phyloP scores from a whole-genome alignment of 2,113 vertebrate species.

The Panthera leo region DNA sequence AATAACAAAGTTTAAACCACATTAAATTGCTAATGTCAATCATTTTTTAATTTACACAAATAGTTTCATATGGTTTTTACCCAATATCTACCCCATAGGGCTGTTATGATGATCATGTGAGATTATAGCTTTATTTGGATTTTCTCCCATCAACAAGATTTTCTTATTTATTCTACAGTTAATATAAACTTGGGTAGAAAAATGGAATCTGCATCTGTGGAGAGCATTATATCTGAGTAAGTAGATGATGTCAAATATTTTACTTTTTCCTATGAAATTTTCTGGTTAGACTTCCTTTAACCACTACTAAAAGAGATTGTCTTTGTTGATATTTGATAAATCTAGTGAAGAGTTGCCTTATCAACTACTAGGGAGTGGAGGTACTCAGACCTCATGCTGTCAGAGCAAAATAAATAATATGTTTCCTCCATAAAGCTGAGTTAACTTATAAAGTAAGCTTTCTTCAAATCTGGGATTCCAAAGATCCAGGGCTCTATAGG shows the following conservation, averaged over 20 bases:
- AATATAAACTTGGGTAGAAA: background rate
- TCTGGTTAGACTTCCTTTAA: slow-evolving; percentile 29
- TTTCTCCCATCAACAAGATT: slow-evolving; percentile 38
- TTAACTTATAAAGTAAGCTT: background rate
- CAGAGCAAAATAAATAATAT: slow-evolving; percentile 32
- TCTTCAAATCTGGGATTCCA: background rate
- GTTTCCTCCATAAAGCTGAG: background rate
- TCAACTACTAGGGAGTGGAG: background rate
- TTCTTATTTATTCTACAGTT: slow-evolving; percentile 12
- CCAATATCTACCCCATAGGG: background rate
- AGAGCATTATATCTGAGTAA: background rate
- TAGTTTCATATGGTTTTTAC: background rate
- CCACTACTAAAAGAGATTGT: background rate
- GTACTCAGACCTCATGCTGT: background rate
- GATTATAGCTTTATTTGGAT: slow-evolving; percentile 36
- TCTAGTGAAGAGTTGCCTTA: background rate
- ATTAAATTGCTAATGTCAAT: background rate
- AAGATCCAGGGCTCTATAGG: background rate
- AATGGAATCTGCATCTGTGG: background rate
- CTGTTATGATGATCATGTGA: background rate
- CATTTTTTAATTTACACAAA: background rate
- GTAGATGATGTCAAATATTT: background rate
- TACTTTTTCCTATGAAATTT: background rate
- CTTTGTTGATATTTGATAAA: background rate
- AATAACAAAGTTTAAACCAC: background rate